Evolutionary conservation across 1,140 invertebrate genomes (phyloP), one percentile per base, ranked within the genome.

Genomic region (Bombus haemorrhoidalis): DNA sequence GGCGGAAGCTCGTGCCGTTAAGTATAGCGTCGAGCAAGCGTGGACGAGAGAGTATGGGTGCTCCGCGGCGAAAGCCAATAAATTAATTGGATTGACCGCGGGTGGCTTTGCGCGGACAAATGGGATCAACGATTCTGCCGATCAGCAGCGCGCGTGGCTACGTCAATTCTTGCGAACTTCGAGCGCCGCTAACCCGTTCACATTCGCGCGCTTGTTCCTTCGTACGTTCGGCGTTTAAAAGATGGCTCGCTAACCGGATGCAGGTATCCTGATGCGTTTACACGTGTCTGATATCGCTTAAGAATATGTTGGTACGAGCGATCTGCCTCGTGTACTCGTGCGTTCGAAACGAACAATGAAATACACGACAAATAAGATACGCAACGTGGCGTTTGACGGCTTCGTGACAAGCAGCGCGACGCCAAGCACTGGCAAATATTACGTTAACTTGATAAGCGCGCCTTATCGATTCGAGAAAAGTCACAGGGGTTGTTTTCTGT

Each of bases 21-120:
- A 85, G 83, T 81, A 71, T 53, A 37, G 37, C 57, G 22, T 85
- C 5, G 34, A 13, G 37, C 10, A 39, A 39, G 39, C 32, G 72
- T 15, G 57, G 18, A 41, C 9, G 47, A 81, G 68, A 15, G 43
- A 22, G 82, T 64, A 57, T 32, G 69, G 77, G 53, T 66, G 74
- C 80, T 71, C 78, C 87, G 87, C 89, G 89, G 90, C 89, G 89
- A 94, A 94, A 95, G 94, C 94, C 94, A 95, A 95, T 95, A 94
- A 95, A 95, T 94, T 95, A 95, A 95, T 95, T 95, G 94, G 94
- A 95, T 95, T 94, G 92, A 83, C 91, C 84, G 90, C 89, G 92
- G 93, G 92, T 92, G 92, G 93, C 93, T 94, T 94, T 93, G 90
- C 92, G 81, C 91, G 86, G 91, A 93, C 94, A 94, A 95, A 95